phyloP scores from a whole-genome alignment of 2,888 invertebrate genomes.

The Lumbricus terrestris region DNA sequence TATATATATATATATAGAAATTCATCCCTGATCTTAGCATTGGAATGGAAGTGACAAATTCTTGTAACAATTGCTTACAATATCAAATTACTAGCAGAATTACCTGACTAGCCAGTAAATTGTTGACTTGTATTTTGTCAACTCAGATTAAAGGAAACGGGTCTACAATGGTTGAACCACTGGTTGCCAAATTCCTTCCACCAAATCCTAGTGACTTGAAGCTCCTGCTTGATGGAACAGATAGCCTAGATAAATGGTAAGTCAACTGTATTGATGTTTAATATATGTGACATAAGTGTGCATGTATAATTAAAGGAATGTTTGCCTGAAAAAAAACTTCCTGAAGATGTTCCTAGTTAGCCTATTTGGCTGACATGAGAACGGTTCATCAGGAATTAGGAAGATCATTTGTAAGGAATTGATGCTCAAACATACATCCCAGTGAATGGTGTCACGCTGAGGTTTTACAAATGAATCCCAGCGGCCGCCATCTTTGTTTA shows the following conservation, averaged over 20 bases:
- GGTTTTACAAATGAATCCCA: too few relatives aligned
- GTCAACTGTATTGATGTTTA: not conserved
- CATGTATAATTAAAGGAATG: not conserved
- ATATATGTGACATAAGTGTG: not conserved
- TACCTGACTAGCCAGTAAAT: not conserved
- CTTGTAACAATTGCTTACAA: not conserved
- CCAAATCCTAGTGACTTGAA: constrained; percentile 23
- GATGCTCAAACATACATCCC: too few relatives aligned
- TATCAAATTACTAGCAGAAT: not conserved
- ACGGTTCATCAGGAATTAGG: too few relatives aligned
- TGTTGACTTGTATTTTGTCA: not conserved
- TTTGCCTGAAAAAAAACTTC: too few relatives aligned
- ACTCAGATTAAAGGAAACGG: constrained; percentile 16
- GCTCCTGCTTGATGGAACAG: constrained; percentile 28
- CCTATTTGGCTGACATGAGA: too few relatives aligned
- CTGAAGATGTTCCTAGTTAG: too few relatives aligned
- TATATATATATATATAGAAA: too few relatives aligned
- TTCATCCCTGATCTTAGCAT: not conserved
- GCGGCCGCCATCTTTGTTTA: too few relatives aligned
- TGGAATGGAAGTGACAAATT: not conserved
- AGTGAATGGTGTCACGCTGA: too few relatives aligned
- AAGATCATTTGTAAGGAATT: too few relatives aligned
- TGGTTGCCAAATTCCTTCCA: constrained; percentile 20
- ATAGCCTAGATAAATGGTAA: constrained; percentile 28
- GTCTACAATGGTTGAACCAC: constrained; percentile 20